phyloP scores from a whole-genome alignment of 2,797 vertebrate species.

The Diceros bicornis region DNA sequence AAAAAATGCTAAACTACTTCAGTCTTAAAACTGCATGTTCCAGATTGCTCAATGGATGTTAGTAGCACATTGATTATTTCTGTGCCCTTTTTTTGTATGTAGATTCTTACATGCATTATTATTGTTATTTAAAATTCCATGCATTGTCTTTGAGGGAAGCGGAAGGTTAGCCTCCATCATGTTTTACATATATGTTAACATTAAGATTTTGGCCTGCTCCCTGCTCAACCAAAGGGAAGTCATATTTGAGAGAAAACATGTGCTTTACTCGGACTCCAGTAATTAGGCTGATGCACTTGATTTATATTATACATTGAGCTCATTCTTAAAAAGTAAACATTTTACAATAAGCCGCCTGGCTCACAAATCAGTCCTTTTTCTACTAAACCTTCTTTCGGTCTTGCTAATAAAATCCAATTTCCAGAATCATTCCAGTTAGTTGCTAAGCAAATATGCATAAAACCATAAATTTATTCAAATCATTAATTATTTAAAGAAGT shows the following conservation, averaged over 20 bases:
- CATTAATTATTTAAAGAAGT: slow-evolving; percentile 77
- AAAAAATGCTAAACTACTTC: slow-evolving; percentile 19
- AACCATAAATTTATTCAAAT: slow-evolving; percentile 63
- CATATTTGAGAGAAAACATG: slow-evolving; percentile 48
- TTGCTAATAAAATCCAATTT: slow-evolving; percentile 74
- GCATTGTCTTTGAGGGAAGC: not conserved
- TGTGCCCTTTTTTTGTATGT: slow-evolving; percentile 31
- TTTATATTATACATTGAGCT: slow-evolving; percentile 66
- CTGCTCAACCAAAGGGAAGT: not conserved
- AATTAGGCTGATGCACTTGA: slow-evolving; percentile 48
- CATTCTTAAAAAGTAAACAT: slow-evolving; percentile 71
- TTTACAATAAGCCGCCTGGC: not conserved
- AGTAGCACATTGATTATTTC: slow-evolving; percentile 38
- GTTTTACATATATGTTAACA: slow-evolving; percentile 32
- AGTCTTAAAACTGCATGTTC: slow-evolving; percentile 8
- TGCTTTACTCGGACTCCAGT: slow-evolving; percentile 31
- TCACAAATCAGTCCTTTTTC: slow-evolving; percentile 69
- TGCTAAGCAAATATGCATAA: slow-evolving; percentile 66
- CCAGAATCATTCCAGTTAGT: slow-evolving; percentile 50
- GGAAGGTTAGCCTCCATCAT: not conserved
- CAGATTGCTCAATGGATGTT: not conserved
- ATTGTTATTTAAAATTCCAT: not conserved
- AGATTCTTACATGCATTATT: not conserved
- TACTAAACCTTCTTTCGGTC: slow-evolving; percentile 63
- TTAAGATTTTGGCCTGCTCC: slow-evolving; percentile 37